Conservation (phyloP, 2,888 invertebrate species). For the Ochropleura plecta region DNA sequence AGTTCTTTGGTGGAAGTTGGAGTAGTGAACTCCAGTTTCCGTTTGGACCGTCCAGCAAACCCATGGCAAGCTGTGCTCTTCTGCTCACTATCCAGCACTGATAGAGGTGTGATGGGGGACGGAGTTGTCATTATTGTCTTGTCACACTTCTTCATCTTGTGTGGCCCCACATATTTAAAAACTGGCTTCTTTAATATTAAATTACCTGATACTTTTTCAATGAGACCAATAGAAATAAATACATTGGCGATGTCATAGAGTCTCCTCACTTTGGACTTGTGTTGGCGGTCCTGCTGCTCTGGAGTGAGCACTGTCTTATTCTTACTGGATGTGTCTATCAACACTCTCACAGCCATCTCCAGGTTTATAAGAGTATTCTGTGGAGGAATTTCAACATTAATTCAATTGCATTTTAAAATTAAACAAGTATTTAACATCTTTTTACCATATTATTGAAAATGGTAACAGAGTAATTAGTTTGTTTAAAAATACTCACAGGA, state of each 20-base stretch:
- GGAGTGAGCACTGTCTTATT: constrained; percentile 89
- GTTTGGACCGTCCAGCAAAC: constrained; percentile 84
- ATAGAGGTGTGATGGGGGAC: constrained; percentile 84
- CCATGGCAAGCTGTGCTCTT: constrained; percentile 79
- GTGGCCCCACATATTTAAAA: constrained; percentile 92
- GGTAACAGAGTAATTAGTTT: neutral
- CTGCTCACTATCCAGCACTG: constrained; percentile 76
- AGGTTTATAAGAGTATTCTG: constrained; percentile 92
- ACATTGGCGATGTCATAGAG: constrained; percentile 95
- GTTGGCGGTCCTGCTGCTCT: constrained; percentile 88
- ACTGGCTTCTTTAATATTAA: constrained; percentile 92
- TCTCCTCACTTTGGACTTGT: constrained; percentile 93
- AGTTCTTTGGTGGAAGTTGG: constrained; percentile 80
- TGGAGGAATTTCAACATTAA: constrained; percentile 63
- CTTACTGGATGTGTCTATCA: constrained; percentile 88
- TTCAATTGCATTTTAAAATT: neutral
- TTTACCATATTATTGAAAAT: neutral
- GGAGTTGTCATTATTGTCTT: constrained; percentile 75
- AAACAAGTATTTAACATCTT: neutral
- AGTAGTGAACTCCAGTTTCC: constrained; percentile 87
- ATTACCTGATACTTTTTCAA: constrained; percentile 92
- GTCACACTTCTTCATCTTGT: constrained; percentile 82
- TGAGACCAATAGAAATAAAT: constrained; percentile 93
- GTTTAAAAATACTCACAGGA: constrained; percentile 85
- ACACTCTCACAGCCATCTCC: constrained; percentile 92